Evolutionary conservation across 2,797 vertebrate genomes (phyloP).

Genomic region (Petrocephalus schoutedeni): DNA sequence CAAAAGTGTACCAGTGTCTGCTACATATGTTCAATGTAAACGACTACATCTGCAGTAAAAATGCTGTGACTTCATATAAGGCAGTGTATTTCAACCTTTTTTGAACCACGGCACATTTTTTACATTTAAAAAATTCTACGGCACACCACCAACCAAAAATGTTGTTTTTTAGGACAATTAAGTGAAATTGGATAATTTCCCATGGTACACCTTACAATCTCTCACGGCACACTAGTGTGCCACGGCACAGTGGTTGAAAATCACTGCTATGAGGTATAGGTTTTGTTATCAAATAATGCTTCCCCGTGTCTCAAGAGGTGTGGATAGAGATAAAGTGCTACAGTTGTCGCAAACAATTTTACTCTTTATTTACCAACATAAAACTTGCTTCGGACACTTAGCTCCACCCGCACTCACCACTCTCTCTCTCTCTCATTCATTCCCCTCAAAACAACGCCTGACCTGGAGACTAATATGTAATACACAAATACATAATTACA

Average conservation of each 20-base stretch:
- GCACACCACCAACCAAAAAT: no score
- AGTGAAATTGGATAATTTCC: no score
- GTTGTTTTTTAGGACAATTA: no score
- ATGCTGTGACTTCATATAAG: background rate
- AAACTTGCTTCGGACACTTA: background rate
- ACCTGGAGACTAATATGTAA: background rate
- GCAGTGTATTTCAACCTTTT: no score
- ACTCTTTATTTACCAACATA: background rate
- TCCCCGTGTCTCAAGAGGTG: background rate
- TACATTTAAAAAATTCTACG: no score
- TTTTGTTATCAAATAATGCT: background rate
- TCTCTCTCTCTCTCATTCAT: background rate
- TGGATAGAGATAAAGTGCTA: background rate
- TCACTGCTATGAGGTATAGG: background rate
- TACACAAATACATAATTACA: background rate
- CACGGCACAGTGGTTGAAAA: no score
- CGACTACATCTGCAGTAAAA: no score
- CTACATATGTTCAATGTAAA: no score
- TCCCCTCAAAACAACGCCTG: background rate
- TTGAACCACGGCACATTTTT: no score
- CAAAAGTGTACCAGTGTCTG: no score
- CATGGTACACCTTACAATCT: no score
- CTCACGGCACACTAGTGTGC: no score
- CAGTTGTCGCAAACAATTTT: background rate
- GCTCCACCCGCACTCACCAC: background rate